These are phyloP conservation scores for Tetragonisca angustula DNA, from an alignment of 2,888 invertebrate genomes.

Conservation along the genomic window DNA sequence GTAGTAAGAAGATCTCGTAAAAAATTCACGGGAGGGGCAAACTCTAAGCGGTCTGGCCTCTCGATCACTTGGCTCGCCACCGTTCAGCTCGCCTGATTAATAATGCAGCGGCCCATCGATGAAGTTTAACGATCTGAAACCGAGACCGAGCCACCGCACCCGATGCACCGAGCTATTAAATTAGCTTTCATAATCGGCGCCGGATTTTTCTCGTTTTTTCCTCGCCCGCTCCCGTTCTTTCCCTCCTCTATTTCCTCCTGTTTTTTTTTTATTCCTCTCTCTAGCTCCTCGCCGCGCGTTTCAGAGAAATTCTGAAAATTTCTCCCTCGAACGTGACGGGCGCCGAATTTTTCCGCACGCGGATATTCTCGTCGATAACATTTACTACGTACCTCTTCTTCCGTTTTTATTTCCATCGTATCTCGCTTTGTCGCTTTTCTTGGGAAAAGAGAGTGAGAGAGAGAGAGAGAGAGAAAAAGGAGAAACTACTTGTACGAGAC, in stretches of 20 bases:
- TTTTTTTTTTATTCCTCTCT: not conserved
- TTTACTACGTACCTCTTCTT: not conserved
- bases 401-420: not conserved
- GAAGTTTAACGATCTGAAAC: conserved; percentile 32
- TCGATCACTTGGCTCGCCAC: not conserved
- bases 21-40: conserved; percentile 19
- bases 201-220: not conserved
- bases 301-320: conserved; percentile 7
- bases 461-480: not conserved
- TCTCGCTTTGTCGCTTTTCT: not conserved
- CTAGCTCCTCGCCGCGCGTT: conserved; percentile 12
- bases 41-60: not conserved
- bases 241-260: not conserved
- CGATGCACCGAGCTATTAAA: conserved; percentile 25
- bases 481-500: too few relatives aligned
- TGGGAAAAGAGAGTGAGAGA: not conserved
- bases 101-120: conserved; percentile 7
- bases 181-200: conserved; percentile 14
- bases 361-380: conserved; percentile 41
- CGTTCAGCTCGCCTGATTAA: conserved; percentile 20
- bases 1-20: not conserved
- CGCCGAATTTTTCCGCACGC: not conserved
- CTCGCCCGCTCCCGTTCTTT: too few relatives aligned
- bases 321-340: conserved; percentile 12
- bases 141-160: not conserved